Base-by-base conservation (phyloP, 2,888 invertebrate species). In the Aquatica leii region DNA sequence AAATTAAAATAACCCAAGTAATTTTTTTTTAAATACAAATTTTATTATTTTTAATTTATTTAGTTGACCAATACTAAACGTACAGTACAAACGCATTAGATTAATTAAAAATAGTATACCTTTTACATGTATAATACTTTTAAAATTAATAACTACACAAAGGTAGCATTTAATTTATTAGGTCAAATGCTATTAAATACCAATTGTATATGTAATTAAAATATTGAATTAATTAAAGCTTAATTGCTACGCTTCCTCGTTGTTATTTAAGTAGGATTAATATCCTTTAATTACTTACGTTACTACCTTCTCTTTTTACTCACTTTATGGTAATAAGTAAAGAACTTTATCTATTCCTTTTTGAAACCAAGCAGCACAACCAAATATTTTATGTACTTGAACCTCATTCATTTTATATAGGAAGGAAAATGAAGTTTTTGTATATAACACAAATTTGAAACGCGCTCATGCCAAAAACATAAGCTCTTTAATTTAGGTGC, bases 331-430 rank as follows among this genome's bases (percentile, higher is more conserved):
- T 24, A 24, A 24, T 24, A 24, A 24, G 4, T 24, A 4, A 24
- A 2, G 24, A 24, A 24, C 6, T 24, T n/a, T n/a, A n/a, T n/a
- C n/a, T n/a, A n/a, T n/a, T n/a, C n/a, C n/a, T n/a, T n/a, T n/a
- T n/a, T n/a, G n/a, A n/a, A n/a, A n/a, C n/a, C n/a, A n/a, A n/a
- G 31, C 31, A 41, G 57, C 35, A 50, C 51, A 54, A 48, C 58
- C 64, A 67, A 67, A 67, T 64, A 67, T 67, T 64, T 64, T 61
- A 67, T 58, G 64, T 64, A 56, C 55, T 48, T 14, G 3, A 14
- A 17, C 17, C 14, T 43, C 60, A 55, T n/a, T n/a, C 48, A 66
- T 62, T 66, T 62, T 59, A 66, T 62, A 64, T 66, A 64, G 64
- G 65, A 66, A 62, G 56, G 53, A 52, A 53, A 43, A 46, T 46